Evolutionary conservation across 2,888 invertebrate genomes (phyloP), one percentile per base, ranked within the genome.

Genomic region (Pterobdella sp.): DNA sequence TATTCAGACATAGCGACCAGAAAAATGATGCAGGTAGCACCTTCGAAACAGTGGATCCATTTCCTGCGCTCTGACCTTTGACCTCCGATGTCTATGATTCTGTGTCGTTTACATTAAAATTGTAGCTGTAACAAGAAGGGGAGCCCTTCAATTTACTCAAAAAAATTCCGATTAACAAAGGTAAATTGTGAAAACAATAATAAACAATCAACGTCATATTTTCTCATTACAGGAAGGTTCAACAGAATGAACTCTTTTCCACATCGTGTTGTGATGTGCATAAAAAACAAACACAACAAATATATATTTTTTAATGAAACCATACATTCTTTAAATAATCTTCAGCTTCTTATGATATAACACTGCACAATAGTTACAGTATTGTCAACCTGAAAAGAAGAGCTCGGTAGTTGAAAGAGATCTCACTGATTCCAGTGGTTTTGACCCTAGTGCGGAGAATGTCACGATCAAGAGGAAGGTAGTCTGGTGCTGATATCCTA

Each of bases 41-140:
- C 91, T 84, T 93, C 93, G 83, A 93, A 93, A 83, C 93, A 93
- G 82, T 93, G 93, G 80, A 93, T 93, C 93, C 93, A 93, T 82
- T 93, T 93, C 84, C 93, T 93, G 75, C 93, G 87, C 84, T 93
- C 93, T n/a, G 92, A 92, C 78, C 93, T 86, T 84, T 93, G 93
- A 73, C 93, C 93, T 77, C 93, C 93, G 70, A 93, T 92, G 85
- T 93, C 93, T 85, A 93, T 93, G 89, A 93, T 91, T 85, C 92
- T 92, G 80, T 1, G 42, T 29, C 4, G 32, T 65, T 49, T 49
- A 49, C 14, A 49, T 49, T 49, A 18, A 49, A 18, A 18, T 49
- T 49, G 14, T n/a, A 18, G 52, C n/a, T 49, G n/a, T 18, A 49
- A 14, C n/a, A n/a, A 49, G 14, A 49, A 49, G n/a, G n/a, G n/a